Conservation (phyloP, 2,888 invertebrate species). For the Taphrorychus bicolor region DNA sequence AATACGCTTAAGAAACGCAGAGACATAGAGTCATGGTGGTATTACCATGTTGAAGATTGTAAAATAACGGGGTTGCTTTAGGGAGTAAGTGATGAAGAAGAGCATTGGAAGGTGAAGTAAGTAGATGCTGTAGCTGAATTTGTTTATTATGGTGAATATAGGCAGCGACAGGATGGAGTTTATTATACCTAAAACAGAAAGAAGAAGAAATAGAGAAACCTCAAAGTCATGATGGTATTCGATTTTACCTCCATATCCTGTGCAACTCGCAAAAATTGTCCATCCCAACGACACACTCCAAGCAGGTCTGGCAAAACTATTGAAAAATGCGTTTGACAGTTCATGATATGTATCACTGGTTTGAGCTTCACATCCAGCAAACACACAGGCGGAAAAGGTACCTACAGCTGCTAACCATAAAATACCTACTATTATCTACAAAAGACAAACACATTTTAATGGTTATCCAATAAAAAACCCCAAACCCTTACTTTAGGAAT, state of each 20-base stretch:
- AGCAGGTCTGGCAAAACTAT: conserved; percentile 45
- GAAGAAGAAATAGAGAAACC: too few species aligned
- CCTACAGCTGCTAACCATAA: conserved; percentile 29
- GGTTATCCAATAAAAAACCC: too few species aligned
- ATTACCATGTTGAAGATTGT: conserved; percentile 49
- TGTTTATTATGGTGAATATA: conserved; percentile 63
- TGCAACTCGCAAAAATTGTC: conserved; percentile 36
- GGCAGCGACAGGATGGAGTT: conserved; percentile 63
- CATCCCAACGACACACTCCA: conserved; percentile 37
- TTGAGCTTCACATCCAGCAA: conserved; percentile 42
- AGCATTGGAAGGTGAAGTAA: conserved; percentile 59
- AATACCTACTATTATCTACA: too few species aligned
- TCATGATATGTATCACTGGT: conserved; percentile 36
- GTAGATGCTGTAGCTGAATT: conserved; percentile 65
- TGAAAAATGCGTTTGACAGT: conserved; percentile 42
- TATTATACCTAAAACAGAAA: conserved; percentile 60
- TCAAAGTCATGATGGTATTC: too few species aligned
- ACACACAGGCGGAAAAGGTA: conserved; percentile 39
- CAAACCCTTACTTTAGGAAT: too few species aligned
- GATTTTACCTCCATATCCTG: conserved; percentile 40
- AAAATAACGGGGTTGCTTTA: conserved; percentile 45
- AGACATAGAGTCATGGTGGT: too few species aligned
- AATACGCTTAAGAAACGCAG: too few species aligned
- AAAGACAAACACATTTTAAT: too few species aligned
- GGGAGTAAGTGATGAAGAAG: conserved; percentile 37